These are phyloP conservation scores for Thalpophila matura DNA, from an alignment of 2,888 invertebrate species.

Conservation along the genomic window DNA sequence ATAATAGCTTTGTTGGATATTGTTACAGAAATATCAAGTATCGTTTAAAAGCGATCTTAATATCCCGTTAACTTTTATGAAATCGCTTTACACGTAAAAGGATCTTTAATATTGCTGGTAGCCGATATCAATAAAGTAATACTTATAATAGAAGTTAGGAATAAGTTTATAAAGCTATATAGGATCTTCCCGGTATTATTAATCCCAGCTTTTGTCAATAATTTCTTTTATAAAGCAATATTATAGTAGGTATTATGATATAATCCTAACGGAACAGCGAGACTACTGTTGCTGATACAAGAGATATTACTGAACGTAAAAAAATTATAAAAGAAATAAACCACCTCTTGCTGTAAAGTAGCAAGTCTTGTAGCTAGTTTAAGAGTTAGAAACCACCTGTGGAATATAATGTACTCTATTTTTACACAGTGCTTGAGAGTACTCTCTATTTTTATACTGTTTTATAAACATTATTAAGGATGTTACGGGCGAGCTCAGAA, in stretches of 20 bases:
- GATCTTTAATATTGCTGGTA: background rate
- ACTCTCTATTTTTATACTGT: background rate
- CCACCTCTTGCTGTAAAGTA: slow-evolving; percentile 33
- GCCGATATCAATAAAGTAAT: background rate
- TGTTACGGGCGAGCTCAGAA: background rate
- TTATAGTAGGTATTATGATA: background rate
- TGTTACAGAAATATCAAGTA: slow-evolving; percentile 38
- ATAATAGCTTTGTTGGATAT: slow-evolving; percentile 34
- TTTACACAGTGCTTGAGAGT: slow-evolving; percentile 4
- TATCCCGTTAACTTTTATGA: slow-evolving; percentile 8
- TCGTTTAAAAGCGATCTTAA: slow-evolving; percentile 24
- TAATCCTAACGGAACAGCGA: background rate
- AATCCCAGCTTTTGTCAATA: background rate
- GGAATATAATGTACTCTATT: slow-evolving; percentile 42
- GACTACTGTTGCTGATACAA: slow-evolving; percentile 4
- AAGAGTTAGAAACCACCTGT: slow-evolving; percentile 32
- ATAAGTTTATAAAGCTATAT: background rate
- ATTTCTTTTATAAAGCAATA: background rate
- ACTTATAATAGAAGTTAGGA: background rate
- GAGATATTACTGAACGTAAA: background rate
- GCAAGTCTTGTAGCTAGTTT: slow-evolving; percentile 44
- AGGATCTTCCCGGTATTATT: background rate
- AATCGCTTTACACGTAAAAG: background rate
- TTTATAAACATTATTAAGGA: slow-evolving; percentile 3
- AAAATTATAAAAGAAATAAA: slow-evolving; percentile 38